Percentiles rank a stretch among this genome's conserved stretches.
These are phyloP conservation scores for Noctilio leporinus DNA, from an alignment of 2,113 vertebrate species.

Conservation along the genomic window DNA sequence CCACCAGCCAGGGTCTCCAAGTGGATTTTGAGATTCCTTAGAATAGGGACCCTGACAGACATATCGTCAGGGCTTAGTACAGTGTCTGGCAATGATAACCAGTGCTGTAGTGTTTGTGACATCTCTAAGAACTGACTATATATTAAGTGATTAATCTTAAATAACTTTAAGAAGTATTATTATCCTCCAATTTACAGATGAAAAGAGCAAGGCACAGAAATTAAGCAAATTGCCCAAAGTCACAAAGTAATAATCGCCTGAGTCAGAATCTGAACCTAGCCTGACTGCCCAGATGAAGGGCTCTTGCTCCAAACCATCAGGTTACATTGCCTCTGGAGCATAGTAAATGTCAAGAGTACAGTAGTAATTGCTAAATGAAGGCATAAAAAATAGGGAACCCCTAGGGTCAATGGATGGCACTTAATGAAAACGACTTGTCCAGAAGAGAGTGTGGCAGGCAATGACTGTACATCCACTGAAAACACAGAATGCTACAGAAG, in stretches of 20 bases:
- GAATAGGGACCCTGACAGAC: background rate
- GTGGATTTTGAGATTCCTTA: background rate
- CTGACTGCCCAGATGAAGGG: background rate
- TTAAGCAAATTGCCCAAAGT: background rate
- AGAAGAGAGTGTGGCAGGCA: background rate
- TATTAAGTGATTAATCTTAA: background rate
- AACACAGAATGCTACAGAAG: background rate
- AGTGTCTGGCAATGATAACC: background rate
- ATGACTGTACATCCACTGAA: background rate
- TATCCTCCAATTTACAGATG: background rate
- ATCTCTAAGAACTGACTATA: background rate
- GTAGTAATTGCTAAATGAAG: background rate
- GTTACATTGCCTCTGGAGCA: background rate
- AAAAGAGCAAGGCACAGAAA: background rate
- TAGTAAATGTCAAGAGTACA: background rate
- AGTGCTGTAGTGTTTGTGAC: background rate
- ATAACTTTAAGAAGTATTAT: background rate
- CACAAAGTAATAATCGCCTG: background rate
- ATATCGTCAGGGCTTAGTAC: background rate
- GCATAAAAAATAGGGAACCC: background rate
- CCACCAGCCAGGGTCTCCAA: background rate
- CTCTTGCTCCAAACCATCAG: background rate
- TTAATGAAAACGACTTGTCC: background rate
- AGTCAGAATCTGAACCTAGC: background rate
- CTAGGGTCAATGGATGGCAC: background rate